Evolutionary conservation across 2,113 vertebrate genomes (phyloP), one percentile per base, ranked within the genome.

Genomic region (Sebastes schlegelii): DNA sequence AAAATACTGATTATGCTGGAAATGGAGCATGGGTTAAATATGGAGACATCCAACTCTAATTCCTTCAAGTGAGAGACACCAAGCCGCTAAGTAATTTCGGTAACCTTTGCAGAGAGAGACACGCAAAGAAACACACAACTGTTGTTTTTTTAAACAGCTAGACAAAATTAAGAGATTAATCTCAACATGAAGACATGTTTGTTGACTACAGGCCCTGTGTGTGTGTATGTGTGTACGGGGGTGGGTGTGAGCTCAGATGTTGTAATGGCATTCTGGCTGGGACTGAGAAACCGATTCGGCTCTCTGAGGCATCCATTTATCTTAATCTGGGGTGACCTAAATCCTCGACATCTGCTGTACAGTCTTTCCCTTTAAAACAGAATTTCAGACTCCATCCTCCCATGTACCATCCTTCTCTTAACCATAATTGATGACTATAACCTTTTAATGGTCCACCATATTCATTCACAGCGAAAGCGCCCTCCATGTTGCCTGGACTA

Each of bases 361-460:
- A 86, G 84, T 92, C 88, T 90, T 90, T 91, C 82, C 85, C 90
- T 91, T 91, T 93, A 91, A 92, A 94, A 91, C 91, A 81, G 88
- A 93, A 91, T 93, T 92, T 92, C 88, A 93, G 90, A 91, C 88
- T 89, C 91, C 86, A 87, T 91, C 89, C 93, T 90, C 87, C 88
- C 85, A 87, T 95, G 91, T 93, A 95, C 87, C 69, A 89, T 90
- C 76, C 75, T 82, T 79, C 92, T 95, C 95, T 94, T 96, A 96
- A 96, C 88, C 92, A 93, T 95, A 96, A 97, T 96, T 94, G 92
- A 95, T 96, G 95, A 91, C 77, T 91, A 64, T 96, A 95, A 97
- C 94, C 96, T 97, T 97, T 95, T 94, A 94, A 95, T 93, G 94
- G 94, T 93, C 93, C 83, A 68, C 92, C 76, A 84, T 85, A 94